Evolutionary conservation across 2,113 vertebrate species (phyloP), one percentile per base, ranked within the genome.

Genomic region (Lota lota): DNA sequence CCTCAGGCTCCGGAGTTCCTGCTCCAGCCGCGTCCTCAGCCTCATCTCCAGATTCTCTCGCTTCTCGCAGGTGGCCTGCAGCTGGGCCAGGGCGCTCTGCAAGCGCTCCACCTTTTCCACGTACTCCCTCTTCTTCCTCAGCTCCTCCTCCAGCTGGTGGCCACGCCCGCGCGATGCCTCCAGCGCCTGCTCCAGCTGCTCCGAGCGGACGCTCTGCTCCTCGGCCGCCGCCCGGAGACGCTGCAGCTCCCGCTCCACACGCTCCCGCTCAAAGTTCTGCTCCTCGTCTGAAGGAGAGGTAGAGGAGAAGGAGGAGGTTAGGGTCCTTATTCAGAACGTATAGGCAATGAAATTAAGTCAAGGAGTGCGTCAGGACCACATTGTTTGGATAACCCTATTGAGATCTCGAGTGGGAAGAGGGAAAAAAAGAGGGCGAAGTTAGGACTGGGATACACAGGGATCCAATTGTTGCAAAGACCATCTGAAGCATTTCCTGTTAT

Each of bases 21-120:
- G 97, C 92, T 99, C 97, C 50, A 99, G 90, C 54, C 96, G 92
- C 0, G 95, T 98, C 60, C 97, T 93, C 65, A 99, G 91, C 66
- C 93, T 93, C 76, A 96, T 90, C 83, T 99, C 97, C 61, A 99
- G 89, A 71, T 93, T 92, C 84, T 99, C 97, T 1, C 97, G 88
- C 89, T 99, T 99, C 86, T 99, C 97, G 0, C 97, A 99, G 69
- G 97, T 97, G 0, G 95, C 95, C 89, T 99, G 97, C 56, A 99
- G 93, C 89, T 99, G 97, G 54, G 92, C 95, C 57, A 99, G 90
- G 0, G 97, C 96, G 20, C 95, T 95, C 91, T 99, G 97, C 72
- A 99, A 91, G 79, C 94, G 80, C 86, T 99, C 97, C 72, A 99
- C 97, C 83, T 97, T 99, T 83, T 98, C 96, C 76, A 99, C 96